Evolutionary conservation across 2,113 vertebrate genomes (phyloP), one percentile per base, ranked within the genome.

Genomic region (Octodon degus): DNA sequence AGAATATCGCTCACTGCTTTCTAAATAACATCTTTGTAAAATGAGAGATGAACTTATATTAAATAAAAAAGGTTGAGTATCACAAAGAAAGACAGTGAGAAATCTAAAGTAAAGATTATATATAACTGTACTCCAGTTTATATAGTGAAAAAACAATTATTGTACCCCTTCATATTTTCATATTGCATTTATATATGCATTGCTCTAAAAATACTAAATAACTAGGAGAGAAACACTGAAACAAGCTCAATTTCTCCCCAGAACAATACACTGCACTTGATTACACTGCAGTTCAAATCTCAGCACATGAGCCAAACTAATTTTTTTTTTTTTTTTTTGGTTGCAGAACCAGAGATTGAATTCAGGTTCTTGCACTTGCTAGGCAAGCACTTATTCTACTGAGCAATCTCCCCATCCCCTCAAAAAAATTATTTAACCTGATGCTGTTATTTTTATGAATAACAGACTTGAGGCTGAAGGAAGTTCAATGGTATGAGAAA

Each of bases 151-250:
- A 65, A 50, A 74, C 50, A 79, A 72, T 83, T 79, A 82, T 43
- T 55, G 16, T 82, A 3, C 22, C 40, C 37, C 20, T 67, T 83
- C 20, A 40, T 86, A 58, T 83, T 91, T 77, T 86, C 63, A 90
- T 60, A 58, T 30, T 65, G 55, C 19, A 50, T 67, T 94, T 94
- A 87, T 25, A 58, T 74, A 90, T 72, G 13, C 55, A 85, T n/a
- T 93, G 20, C 8, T 90, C 90, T 67, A 86, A 40, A 93, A 90
- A 93, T 74, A 79, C 24, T 91, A 62, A 90, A 53, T 81, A 67
- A 37, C 22, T 30, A 63, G 74, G 63, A 91, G 32, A 95, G 25
- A 10, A 72, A 86, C 19, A 70, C n/a, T 96, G 67, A 65, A 89
- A 79, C 7, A 87, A 7, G 89, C 34, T 83, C 7, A 58, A 55